Percentiles rank a stretch among this genome's conserved stretches.
Evolutionary conservation across 2,113 vertebrate species (phyloP).

Genomic region (Scomber japonicus): DNA sequence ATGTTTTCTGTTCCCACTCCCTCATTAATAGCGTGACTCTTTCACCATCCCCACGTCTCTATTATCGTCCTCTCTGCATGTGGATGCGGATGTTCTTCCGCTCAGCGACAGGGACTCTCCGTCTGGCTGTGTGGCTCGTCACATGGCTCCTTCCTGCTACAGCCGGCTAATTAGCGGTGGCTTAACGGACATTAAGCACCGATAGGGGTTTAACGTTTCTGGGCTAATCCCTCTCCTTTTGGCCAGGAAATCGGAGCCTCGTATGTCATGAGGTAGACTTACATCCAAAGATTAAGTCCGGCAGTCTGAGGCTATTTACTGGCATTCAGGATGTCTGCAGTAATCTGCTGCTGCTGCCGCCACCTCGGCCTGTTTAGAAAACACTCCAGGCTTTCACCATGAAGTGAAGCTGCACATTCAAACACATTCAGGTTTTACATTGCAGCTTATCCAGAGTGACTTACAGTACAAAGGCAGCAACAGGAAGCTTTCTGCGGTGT

Average conservation of each 20-base stretch:
- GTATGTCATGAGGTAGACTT: slow-evolving; percentile 78
- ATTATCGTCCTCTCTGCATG: background rate
- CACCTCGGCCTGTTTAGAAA: slow-evolving; percentile 29
- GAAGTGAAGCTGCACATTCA: slow-evolving; percentile 20
- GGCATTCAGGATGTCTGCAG: slow-evolving; percentile 57
- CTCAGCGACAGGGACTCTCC: slow-evolving; percentile 32
- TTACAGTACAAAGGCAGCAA: slow-evolving; percentile 15
- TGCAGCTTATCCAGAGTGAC: slow-evolving; percentile 15
- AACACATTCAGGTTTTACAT: slow-evolving; percentile 24
- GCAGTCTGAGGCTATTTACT: slow-evolving; percentile 68
- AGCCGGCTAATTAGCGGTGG: slow-evolving; percentile 78
- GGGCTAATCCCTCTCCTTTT: slow-evolving; percentile 78
- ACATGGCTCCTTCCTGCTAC: slow-evolving; percentile 70
- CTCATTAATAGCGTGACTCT: slow-evolving; percentile 28
- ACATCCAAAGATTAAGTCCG: slow-evolving; percentile 71
- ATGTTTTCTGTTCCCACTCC: slow-evolving; percentile 16
- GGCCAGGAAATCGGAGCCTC: slow-evolving; percentile 70
- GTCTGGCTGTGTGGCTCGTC: slow-evolving; percentile 49
- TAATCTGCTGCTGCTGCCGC: slow-evolving; percentile 35
- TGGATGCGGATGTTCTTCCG: slow-evolving; percentile 19
- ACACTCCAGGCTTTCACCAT: slow-evolving; percentile 36
- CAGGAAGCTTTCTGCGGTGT: slow-evolving; percentile 8
- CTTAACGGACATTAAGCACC: slow-evolving; percentile 79
- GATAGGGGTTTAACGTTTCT: slow-evolving; percentile 77
- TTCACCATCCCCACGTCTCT: slow-evolving; percentile 10